Conservation (phyloP, 23 tunicate species). For the Phallusia fumigata region DNA sequence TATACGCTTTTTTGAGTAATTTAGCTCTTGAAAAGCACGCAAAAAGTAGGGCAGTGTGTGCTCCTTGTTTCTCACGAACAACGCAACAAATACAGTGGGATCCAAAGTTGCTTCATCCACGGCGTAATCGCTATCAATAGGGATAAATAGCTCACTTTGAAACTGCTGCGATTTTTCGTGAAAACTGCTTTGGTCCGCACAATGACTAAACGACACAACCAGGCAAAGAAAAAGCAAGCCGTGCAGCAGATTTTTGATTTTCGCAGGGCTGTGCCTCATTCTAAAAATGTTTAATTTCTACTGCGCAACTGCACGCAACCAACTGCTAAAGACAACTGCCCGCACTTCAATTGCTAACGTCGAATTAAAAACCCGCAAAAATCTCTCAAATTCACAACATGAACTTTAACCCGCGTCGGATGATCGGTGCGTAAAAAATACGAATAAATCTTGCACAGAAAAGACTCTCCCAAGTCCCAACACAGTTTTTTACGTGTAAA, state of each 20-base stretch:
- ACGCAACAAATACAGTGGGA: conserved; percentile 60
- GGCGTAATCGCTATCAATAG: background rate
- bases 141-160: background rate
- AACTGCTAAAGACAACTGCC: background rate
- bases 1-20: conserved; percentile 69
- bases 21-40: conserved; percentile 42
- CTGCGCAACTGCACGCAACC: background rate
- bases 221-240: background rate
- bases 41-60: conserved; percentile 78
- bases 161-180: background rate
- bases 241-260: background rate
- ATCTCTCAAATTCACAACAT: background rate
- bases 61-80: conserved; percentile 82
- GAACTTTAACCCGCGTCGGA: conserved; percentile 7
- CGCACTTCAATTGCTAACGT: background rate
- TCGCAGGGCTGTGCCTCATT: background rate
- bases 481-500: background rate
- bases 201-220: background rate
- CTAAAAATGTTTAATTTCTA: background rate
- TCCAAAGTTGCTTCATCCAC: background rate
- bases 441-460: background rate
- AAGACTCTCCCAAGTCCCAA: background rate
- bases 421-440: background rate
- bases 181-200: background rate
- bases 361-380: background rate